These are phyloP conservation scores for Desmophyllum pertusum DNA, from an alignment of 92 coral and sea anemone species.

Conservation along the genomic window DNA sequence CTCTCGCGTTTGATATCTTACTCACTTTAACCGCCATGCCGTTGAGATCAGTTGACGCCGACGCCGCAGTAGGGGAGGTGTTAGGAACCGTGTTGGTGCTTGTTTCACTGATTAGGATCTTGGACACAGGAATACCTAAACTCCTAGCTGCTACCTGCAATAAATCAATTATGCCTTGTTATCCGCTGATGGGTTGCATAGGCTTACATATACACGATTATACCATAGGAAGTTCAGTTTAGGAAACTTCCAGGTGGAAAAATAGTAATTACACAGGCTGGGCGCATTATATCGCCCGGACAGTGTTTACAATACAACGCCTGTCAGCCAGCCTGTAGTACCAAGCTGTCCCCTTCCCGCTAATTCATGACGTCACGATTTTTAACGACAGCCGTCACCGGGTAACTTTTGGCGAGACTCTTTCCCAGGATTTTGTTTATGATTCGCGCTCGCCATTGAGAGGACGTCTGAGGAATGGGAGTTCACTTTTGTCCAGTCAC, in stretches of 20 bases:
- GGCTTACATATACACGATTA: too few species aligned
- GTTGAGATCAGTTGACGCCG: constrained; percentile 68
- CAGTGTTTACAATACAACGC: neutral
- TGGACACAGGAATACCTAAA: constrained; percentile 64
- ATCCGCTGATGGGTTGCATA: too few species aligned
- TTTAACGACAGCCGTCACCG: too few species aligned
- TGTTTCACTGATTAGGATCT: constrained; percentile 73
- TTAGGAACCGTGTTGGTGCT: constrained; percentile 83
- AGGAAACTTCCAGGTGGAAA: too few species aligned
- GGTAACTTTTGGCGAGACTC: too few species aligned
- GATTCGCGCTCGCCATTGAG: too few species aligned
- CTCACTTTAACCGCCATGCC: constrained; percentile 87
- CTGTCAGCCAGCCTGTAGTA: neutral
- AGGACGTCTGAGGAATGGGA: too few species aligned
- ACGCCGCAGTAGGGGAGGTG: constrained; percentile 74
- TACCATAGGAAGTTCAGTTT: too few species aligned
- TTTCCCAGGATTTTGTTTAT: too few species aligned
- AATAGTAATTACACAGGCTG: too few species aligned
- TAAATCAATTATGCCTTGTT: neutral
- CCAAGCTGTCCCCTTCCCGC: neutral
- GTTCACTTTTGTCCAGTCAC: too few species aligned
- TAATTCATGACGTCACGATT: neutral
- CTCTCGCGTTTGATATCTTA: too few species aligned
- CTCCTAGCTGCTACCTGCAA: constrained; percentile 72
- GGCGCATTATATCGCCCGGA: neutral